Conservation (phyloP, 1,140 invertebrate genomes). For the Hydropsyche tenuis region DNA sequence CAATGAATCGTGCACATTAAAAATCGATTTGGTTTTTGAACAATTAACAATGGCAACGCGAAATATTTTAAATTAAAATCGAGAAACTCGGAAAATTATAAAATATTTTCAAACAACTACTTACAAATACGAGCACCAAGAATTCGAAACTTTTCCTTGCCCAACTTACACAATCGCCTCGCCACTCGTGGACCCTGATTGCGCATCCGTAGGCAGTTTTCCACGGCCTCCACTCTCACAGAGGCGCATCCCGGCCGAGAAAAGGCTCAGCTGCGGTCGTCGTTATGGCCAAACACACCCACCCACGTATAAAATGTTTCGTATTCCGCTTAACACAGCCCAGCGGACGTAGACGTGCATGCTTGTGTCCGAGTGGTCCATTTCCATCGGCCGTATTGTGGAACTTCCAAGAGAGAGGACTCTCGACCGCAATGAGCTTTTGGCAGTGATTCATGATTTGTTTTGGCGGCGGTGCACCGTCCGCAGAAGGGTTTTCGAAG, state of each 20-base stretch:
- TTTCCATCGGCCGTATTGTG: not conserved
- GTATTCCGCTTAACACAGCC: not conserved
- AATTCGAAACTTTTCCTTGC: no score
- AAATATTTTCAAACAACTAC: no score
- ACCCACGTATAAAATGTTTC: no score
- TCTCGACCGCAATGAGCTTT: constrained; percentile 45
- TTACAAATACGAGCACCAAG: no score
- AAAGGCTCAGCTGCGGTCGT: no score
- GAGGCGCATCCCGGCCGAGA: no score
- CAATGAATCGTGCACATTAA: no score
- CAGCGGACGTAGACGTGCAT: not conserved
- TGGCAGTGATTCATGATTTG: constrained; percentile 51
- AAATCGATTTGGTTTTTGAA: no score
- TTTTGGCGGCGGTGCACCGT: constrained; percentile 38
- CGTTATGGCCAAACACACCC: no score
- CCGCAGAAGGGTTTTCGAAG: constrained; percentile 36
- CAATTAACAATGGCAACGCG: no score
- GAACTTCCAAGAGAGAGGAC: constrained; percentile 13
- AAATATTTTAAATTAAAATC: no score
- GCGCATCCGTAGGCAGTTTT: constrained; percentile 28
- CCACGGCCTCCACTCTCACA: not conserved
- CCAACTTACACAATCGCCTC: not conserved
- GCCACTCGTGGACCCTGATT: constrained; percentile 10
- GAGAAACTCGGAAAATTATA: no score
- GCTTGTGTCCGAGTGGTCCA: not conserved